Conservation (phyloP, 2,797 vertebrate species). For the Mormyrops boulengeri region DNA sequence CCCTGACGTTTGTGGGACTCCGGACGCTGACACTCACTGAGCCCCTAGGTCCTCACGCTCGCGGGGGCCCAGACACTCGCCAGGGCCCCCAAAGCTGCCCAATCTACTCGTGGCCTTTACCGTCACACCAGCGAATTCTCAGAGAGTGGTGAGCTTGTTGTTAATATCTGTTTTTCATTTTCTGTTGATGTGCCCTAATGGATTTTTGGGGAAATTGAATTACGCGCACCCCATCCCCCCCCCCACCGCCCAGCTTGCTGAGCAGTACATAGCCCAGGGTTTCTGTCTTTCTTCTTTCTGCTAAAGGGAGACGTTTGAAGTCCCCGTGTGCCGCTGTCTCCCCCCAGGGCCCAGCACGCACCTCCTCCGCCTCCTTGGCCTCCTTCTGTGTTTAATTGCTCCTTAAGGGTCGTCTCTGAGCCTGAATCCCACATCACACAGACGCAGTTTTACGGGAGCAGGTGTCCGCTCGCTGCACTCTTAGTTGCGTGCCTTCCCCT, state of each 20-base stretch:
- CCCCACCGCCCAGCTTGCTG: constrained; percentile 46
- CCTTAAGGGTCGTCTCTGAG: constrained; percentile 43
- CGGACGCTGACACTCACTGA: background rate
- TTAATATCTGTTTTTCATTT: constrained; percentile 61
- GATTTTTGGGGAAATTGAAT: constrained; percentile 68
- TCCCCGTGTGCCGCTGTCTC: constrained; percentile 18
- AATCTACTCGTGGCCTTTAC: background rate
- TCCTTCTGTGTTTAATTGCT: constrained; percentile 45
- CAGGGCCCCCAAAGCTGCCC: background rate
- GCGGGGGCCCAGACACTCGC: background rate
- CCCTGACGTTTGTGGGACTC: constrained; percentile 6
- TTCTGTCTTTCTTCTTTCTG: background rate
- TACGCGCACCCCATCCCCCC: constrained; percentile 32
- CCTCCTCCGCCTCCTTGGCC: constrained; percentile 21
- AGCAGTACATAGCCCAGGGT: constrained; percentile 28
- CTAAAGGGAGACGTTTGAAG: constrained; percentile 1
- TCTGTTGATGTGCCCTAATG: constrained; percentile 62
- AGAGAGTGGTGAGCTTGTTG: constrained; percentile 53
- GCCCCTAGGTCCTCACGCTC: background rate
- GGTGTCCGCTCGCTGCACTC: constrained; percentile 45
- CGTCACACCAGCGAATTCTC: constrained; percentile 43
- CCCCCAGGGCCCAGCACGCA: background rate
- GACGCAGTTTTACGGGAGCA: constrained; percentile 45
- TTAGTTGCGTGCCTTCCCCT: constrained; percentile 20
- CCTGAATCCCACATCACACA: constrained; percentile 45